phyloP scores from a whole-genome alignment of 2,113 vertebrate genomes.

The Bos indicus region DNA sequence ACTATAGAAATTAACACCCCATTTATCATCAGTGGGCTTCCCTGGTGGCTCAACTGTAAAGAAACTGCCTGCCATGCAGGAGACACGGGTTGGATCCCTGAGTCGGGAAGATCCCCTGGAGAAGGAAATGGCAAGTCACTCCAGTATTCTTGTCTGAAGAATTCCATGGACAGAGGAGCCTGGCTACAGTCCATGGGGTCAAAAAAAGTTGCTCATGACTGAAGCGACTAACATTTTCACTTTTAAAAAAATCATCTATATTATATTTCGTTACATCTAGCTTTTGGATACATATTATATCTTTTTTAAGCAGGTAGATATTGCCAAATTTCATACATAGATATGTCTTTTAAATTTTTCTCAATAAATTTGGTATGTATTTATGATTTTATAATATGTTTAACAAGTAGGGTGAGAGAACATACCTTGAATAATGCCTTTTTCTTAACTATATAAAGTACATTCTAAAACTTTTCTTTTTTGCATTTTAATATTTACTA shows the following conservation, averaged over 20 bases:
- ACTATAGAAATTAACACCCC: background rate
- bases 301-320: background rate
- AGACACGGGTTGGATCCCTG: background rate
- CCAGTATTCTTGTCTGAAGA: background rate
- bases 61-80: background rate
- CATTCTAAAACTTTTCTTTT: background rate
- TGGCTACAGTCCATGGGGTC: background rate
- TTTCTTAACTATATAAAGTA: background rate
- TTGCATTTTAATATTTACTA: background rate
- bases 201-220: background rate
- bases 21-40: background rate
- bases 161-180: background rate
- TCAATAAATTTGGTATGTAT: background rate
- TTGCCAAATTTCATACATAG: background rate
- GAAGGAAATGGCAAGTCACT: background rate
- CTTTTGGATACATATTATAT: background rate
- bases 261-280: background rate
- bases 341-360: background rate
- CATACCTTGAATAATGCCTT: background rate
- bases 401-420: background rate
- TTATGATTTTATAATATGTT: background rate
- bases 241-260: rapidly evolving
- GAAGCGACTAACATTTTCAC: background rate
- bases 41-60: background rate
- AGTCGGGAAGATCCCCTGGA: background rate